Conservation (phyloP, 2,113 vertebrate species). For the Nestor notabilis region DNA sequence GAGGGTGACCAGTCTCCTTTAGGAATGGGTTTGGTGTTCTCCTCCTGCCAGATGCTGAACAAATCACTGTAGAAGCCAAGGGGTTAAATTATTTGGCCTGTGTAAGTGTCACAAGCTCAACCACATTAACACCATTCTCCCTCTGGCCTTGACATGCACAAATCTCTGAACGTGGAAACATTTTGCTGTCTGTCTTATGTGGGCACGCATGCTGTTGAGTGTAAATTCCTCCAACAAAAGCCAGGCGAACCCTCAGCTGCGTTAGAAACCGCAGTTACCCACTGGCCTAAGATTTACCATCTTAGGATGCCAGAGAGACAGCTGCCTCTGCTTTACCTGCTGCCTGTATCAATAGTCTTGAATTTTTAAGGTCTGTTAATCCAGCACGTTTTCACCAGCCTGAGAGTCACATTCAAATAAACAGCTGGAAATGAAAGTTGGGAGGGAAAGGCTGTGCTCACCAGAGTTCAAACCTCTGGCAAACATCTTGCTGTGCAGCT, state of each 20-base stretch:
- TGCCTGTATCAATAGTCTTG: neutral
- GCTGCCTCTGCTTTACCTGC: neutral
- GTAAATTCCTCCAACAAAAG: neutral
- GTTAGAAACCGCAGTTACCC: neutral
- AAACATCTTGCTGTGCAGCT: neutral
- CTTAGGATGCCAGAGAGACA: neutral
- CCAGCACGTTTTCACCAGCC: conserved; percentile 38
- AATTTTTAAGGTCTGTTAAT: neutral
- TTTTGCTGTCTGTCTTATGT: neutral
- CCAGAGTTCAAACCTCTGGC: conserved; percentile 16
- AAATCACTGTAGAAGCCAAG: neutral
- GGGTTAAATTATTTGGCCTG: neutral
- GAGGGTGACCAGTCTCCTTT: accelerated
- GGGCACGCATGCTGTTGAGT: neutral
- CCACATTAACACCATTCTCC: neutral
- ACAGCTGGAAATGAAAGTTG: neutral
- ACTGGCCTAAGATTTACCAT: neutral
- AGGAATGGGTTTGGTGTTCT: accelerated
- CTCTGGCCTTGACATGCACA: neutral
- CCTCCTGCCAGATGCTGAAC: neutral
- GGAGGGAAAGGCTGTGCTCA: neutral
- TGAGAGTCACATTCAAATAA: conserved; percentile 31
- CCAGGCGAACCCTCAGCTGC: neutral
- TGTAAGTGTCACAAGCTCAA: neutral
- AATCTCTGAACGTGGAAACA: neutral